Percentiles rank a stretch among this genome's conserved stretches.
These are phyloP conservation scores for Psix sp. DNA, from an alignment of 1,140 invertebrate species.

Conservation along the genomic window DNA sequence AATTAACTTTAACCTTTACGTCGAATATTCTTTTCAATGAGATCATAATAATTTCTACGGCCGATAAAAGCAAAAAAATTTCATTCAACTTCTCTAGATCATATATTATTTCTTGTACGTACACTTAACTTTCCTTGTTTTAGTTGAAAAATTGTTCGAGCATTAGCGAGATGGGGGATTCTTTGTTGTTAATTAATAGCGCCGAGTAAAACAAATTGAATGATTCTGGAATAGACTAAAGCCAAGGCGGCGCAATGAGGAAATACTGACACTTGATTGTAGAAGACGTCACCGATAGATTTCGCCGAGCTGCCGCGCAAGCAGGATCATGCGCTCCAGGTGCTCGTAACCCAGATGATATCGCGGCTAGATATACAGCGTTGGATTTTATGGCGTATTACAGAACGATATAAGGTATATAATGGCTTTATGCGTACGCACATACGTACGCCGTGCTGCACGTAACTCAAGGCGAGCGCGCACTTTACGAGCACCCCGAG, in stretches of 20 bases:
- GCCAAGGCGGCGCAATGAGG: slow-evolving; percentile 11
- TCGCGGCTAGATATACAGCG: slow-evolving; percentile 71
- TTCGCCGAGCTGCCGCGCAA: slow-evolving; percentile 31
- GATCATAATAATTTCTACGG: background rate
- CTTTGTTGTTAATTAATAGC: too few relatives aligned
- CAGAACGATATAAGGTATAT: slow-evolving; percentile 68
- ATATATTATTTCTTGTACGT: too few relatives aligned
- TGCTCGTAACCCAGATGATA: slow-evolving; percentile 72
- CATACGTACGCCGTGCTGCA: slow-evolving; percentile 33
- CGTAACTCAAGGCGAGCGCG: slow-evolving; percentile 64
- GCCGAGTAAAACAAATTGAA: slow-evolving; percentile 16
- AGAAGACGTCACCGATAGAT: slow-evolving; percentile 18
- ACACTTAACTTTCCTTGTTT: too few relatives aligned
- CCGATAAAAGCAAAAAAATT: too few relatives aligned
- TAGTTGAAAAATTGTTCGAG: too few relatives aligned
- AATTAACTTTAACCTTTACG: background rate
- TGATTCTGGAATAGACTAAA: slow-evolving; percentile 20
- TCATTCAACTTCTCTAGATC: too few relatives aligned
- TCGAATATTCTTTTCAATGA: background rate
- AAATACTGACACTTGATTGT: slow-evolving; percentile 25
- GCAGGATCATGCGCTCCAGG: slow-evolving; percentile 59
- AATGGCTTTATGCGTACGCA: slow-evolving; percentile 69
- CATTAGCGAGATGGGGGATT: too few relatives aligned
- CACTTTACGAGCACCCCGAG: slow-evolving; percentile 61
- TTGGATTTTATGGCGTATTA: slow-evolving; percentile 70